Evolutionary conservation across 2,888 invertebrate species (phyloP).

Genomic region (Synergus laeviventris): DNA sequence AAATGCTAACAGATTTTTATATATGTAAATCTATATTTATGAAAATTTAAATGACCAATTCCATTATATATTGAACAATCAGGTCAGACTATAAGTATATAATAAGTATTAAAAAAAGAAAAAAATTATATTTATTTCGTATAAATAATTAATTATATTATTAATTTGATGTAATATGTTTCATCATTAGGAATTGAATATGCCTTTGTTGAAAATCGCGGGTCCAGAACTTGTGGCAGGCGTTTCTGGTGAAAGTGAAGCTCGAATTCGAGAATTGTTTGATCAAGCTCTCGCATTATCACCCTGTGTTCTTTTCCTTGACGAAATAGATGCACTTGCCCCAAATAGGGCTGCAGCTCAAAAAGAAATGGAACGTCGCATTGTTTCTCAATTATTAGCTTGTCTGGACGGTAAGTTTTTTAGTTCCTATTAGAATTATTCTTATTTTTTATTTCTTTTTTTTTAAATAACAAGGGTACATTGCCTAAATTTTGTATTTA

Average conservation of each 20-base stretch:
- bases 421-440: slow-evolving; percentile 27
- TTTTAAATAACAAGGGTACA: background rate
- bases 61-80: background rate
- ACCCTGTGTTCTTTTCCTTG: slow-evolving; percentile 93
- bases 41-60: background rate
- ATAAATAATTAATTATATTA: too few species aligned
- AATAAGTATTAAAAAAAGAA: too few species aligned
- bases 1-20: too few species aligned
- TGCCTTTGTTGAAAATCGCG: slow-evolving; percentile 91
- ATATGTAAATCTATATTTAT: background rate
- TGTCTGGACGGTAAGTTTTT: slow-evolving; percentile 87
- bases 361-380: slow-evolving; percentile 96
- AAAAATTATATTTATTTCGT: too few species aligned
- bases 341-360: slow-evolving; percentile 93
- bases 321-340: slow-evolving; percentile 98
- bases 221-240: slow-evolving; percentile 96
- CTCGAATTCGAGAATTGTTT: slow-evolving; percentile 93
- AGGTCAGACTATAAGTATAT: background rate
- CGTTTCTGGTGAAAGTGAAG: slow-evolving; percentile 97
- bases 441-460: background rate
- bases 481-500: slow-evolving; percentile 42
- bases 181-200: slow-evolving; percentile 82
- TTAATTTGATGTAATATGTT: background rate
- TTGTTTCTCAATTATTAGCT: slow-evolving; percentile 93
- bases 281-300: slow-evolving; percentile 86